phyloP scores from a whole-genome alignment of 2,113 vertebrate genomes.

The Aldabrachelys gigantea region DNA sequence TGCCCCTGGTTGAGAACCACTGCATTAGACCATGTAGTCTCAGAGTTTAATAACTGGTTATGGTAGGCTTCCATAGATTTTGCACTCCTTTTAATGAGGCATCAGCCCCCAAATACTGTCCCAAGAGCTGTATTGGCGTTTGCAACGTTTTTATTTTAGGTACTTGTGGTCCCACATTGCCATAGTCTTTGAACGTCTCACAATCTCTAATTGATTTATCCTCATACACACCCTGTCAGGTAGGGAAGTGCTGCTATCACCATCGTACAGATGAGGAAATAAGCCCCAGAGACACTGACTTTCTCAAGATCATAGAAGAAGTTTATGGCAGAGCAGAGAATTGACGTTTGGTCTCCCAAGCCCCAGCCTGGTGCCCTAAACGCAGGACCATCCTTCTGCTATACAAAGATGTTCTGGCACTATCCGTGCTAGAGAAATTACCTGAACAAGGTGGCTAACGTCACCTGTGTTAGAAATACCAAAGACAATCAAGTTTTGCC shows the following conservation, averaged over 20 bases:
- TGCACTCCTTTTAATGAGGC: not conserved
- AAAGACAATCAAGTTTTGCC: not conserved
- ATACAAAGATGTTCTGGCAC: not conserved
- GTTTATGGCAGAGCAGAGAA: not conserved
- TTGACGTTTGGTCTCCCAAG: not conserved
- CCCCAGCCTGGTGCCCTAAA: not conserved
- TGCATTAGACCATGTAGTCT: no score
- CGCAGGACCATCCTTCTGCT: not conserved
- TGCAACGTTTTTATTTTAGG: not conserved
- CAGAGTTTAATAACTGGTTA: no score
- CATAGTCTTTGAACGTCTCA: no score
- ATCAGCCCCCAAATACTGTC: not conserved
- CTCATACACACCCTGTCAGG: not conserved
- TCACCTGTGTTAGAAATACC: not conserved
- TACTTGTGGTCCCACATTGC: no score
- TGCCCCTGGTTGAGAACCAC: no score
- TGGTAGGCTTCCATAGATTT: no score
- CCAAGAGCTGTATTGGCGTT: not conserved
- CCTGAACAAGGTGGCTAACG: not conserved
- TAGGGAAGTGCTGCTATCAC: not conserved
- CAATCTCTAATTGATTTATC: not conserved
- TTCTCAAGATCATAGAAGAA: not conserved
- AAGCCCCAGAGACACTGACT: not conserved
- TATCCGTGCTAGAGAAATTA: not conserved
- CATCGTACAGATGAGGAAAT: not conserved